Conservation (phyloP, 2,797 vertebrate species). For the Ispidina lecontei region DNA sequence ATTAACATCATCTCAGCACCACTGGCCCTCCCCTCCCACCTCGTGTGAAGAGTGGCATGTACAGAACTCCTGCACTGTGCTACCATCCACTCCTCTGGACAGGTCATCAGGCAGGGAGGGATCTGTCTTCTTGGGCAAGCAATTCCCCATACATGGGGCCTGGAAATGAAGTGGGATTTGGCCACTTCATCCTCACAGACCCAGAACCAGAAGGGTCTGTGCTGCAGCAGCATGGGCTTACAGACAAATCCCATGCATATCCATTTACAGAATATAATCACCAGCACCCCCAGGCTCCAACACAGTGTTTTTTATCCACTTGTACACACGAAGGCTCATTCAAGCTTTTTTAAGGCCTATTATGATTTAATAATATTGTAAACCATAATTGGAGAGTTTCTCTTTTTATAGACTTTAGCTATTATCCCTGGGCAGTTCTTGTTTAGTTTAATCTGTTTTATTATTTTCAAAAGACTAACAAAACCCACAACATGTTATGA, state of each 20-base stretch:
- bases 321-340: not conserved
- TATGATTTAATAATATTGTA: constrained; percentile 46
- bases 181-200: not conserved
- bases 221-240: not conserved
- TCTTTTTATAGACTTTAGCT: constrained; percentile 52
- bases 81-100: not conserved
- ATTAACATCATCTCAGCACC: not conserved
- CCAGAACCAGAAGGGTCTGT: not conserved
- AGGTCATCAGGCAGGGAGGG: not conserved
- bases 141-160: not conserved
- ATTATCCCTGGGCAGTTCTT: constrained; percentile 50
- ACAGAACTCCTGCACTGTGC: not conserved
- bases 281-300: not conserved
- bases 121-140: not conserved
- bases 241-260: not conserved
- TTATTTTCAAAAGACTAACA: constrained; percentile 61
- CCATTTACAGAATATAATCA: not conserved
- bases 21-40: no score
- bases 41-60: not conserved
- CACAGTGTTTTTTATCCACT: not conserved
- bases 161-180: not conserved
- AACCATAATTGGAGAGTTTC: constrained; percentile 46
- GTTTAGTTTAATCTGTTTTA: constrained; percentile 50
- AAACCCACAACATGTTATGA: constrained; percentile 8
- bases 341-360: constrained; percentile 15